A percentile compares a stretch with the other conserved stretches of the same genome.
Evolutionary conservation across 2,113 vertebrate species (phyloP).

Genomic region (Xenopus laevis): DNA sequence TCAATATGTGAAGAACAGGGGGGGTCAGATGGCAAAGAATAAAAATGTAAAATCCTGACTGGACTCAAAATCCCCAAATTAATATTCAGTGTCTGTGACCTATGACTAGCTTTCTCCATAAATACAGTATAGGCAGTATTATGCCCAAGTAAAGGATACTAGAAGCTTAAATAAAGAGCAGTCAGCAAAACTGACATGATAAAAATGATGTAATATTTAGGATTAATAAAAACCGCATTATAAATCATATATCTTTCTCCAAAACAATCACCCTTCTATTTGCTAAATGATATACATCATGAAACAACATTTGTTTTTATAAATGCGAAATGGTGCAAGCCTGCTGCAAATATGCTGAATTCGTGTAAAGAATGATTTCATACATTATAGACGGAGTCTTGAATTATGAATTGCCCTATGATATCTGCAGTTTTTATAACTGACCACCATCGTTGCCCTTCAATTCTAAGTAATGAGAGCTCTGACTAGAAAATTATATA

Average conservation of each 20-base stretch:
- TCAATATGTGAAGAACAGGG: conserved; percentile 14
- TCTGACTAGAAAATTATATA: no score
- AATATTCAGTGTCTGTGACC: conserved; percentile 29
- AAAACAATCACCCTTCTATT: background rate
- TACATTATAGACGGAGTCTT: no score
- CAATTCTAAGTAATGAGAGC: no score
- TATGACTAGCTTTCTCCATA: conserved; percentile 29
- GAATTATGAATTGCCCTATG: no score
- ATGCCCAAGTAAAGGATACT: conserved; percentile 15
- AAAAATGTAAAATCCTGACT: conserved; percentile 12
- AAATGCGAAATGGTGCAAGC: no score
- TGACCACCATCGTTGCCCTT: no score
- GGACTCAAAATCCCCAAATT: background rate
- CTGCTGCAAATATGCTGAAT: no score
- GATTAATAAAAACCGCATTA: conserved; percentile 14
- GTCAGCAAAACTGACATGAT: conserved; percentile 31
- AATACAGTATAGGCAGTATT: conserved; percentile 35
- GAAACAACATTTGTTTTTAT: no score
- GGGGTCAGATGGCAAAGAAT: background rate
- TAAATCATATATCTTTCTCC: conserved; percentile 12
- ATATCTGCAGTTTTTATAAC: no score
- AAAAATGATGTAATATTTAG: conserved; percentile 15
- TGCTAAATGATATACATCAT: no score
- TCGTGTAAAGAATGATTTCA: no score
- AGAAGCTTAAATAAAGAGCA: background rate